Conservation (phyloP, 1,140 invertebrate genomes). For the Hypothenemus hampei region DNA sequence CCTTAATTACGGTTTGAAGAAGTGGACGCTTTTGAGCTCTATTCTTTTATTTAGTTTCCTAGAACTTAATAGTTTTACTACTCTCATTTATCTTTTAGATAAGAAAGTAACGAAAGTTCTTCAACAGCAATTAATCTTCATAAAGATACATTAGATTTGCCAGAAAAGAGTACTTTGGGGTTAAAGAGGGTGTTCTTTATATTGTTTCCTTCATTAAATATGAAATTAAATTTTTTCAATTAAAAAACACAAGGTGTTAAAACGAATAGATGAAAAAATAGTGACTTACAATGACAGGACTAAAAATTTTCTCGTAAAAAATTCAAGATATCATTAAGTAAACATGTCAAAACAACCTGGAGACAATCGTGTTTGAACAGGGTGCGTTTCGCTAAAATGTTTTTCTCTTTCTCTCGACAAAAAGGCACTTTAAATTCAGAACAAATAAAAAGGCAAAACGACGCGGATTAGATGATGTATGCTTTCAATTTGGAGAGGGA, state of each 20-base stretch:
- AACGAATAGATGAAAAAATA: too few species aligned
- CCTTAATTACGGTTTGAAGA: too few species aligned
- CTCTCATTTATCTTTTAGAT: constrained; percentile 16
- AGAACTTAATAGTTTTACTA: constrained; percentile 15
- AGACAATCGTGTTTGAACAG: constrained; percentile 17
- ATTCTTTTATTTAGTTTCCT: not conserved
- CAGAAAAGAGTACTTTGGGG: not conserved
- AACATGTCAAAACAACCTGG: constrained; percentile 13
- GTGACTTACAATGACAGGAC: too few species aligned
- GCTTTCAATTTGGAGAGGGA: constrained; percentile 17
- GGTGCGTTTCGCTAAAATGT: constrained; percentile 17
- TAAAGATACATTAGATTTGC: constrained; percentile 14
- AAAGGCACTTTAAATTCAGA: constrained; percentile 21
- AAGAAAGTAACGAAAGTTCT: constrained; percentile 10
- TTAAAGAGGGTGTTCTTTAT: not conserved
- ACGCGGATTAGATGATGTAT: constrained; percentile 14
- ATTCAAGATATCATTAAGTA: constrained; percentile 1
- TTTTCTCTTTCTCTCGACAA: constrained; percentile 4
- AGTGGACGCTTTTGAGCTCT: too few species aligned
- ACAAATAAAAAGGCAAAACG: constrained; percentile 16
- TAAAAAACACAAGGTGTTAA: too few species aligned
- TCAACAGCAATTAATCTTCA: constrained; percentile 13
- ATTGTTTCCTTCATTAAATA: not conserved
- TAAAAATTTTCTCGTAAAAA: too few species aligned
- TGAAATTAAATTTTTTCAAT: too few species aligned